Evolutionary conservation across 2,113 vertebrate genomes (phyloP), one percentile per base, ranked within the genome.

Genomic region (Esox niger): DNA sequence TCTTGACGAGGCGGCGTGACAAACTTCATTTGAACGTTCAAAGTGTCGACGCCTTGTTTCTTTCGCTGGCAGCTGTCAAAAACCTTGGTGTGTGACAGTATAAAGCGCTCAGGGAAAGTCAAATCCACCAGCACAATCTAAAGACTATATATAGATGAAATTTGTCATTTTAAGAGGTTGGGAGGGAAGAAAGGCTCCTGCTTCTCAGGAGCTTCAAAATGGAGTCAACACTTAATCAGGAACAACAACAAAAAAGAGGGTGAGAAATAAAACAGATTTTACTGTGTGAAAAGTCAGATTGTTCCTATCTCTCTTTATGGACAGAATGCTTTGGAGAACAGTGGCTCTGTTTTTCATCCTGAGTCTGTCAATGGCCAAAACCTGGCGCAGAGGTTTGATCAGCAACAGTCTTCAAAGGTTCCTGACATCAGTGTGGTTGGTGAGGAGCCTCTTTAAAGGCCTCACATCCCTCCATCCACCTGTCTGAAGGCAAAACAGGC

Each of bases 121-220:
- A 84, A 84, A 90, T 77, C 79, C 86, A 79, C n/a, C 30, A 71
- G 62, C 56, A 31, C 82, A 86, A 88, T 89, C 84, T 89, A 76
- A 88, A 85, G 81, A 85, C 88, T 90, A 91, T 93, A 91, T 91
- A 91, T 91, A 93, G 90, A 90, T 90, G 83, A 93, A 88, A 88
- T 83, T 82, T 90, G 87, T 88, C 87, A 87, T 83, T 91, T 90
- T 88, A 87, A 84, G 83, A 88, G 82, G 77, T 82, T 77, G 81
- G 73, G 75, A 72, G 74, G 77, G 75, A 75, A 57, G 78, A 78
- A 79, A 58, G 69, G 75, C 82, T 79, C 66, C 76, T 66, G 73
- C 73, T 79, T 69, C 75, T 63, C 79, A 71, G 69, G 20, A 25
- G 71, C 77, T 84, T 89, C 83, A 87, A 84, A 83, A 85, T 79